Base-by-base conservation (phyloP, 2,888 invertebrate genomes). In the Xestia xanthographa region DNA sequence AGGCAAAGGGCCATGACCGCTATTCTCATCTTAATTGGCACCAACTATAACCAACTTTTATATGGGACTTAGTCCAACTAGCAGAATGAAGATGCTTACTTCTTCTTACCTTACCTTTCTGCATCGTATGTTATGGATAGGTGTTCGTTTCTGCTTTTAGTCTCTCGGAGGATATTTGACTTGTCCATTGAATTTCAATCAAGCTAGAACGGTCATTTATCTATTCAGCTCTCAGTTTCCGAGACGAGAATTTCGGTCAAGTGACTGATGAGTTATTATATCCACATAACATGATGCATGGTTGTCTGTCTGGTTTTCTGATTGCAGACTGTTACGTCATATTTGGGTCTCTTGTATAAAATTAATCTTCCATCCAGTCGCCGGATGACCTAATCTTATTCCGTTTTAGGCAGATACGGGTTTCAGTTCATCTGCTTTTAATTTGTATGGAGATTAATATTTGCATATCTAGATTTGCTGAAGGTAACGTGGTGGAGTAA, bases 311-410 rank as follows among this genome's bases (percentile, higher is more conserved):
- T 66, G 43, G 62, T 81, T 78, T 53, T 75, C 43, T 53, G 67
- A 69, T 80, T 79, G 82, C 74, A 77, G 78, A 72, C 67, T 63
- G 43, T 80, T 80, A 80, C 73, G 66, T 83, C 71, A 76, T 75
- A 68, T 45, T 75, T 75, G 14, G 50, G 41, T 71, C 38, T 80
- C 75, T 82, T 45, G 79, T 75, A 60, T 72, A 72, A 75, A 75
- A 86, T 76, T 72, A 77, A 78, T 85, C 60, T 65, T 67, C 66
- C 75, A 72, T 76, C 62, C 72, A 74, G 70, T 67, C 74, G 73
- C 71, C 73, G 62, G 75, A 76, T 85, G 85, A 84, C 79, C 84
- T 86, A 79, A 86, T 79, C 79, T 69, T n/a, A 22, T 76, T 86
- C 68, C 73, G 67, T 65, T 86, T 81, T 83, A 70, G 72, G 68